Base-by-base conservation (phyloP, 1,140 invertebrate species). In the Prorops nasuta region DNA sequence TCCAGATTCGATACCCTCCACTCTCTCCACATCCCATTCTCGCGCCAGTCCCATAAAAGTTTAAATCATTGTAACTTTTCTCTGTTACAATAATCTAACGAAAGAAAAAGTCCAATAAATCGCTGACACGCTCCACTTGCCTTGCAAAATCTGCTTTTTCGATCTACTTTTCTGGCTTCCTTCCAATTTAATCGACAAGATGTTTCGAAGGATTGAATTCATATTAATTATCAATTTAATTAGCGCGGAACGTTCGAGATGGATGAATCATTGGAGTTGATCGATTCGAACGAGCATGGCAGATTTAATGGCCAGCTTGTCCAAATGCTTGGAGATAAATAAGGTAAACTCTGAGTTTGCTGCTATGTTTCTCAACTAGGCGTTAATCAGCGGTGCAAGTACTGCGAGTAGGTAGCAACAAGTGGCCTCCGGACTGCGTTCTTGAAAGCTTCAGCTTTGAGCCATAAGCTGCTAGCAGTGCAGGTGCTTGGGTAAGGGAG, bases 381-480 rank as follows among this genome's bases (percentile, higher is more conserved):
- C 49, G 51, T 39, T 56, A 52, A 52, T 56, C 50, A 40, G 44
- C 24, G 22, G 44, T 43, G 40, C 51, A 56, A n/a, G n/a, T n/a
- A n/a, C n/a, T n/a, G n/a, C n/a, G n/a, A 56, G 49, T 47, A 43
- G 39, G 24, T 47, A 56, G 50, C 54, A 52, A 56, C 54, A 56
- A 56, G 50, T 56, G 54, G 42, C 32, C 24, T n/a, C 24, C 39
- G 42, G 38, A 41, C 37, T 39, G 31, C 40, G 32, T 46, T 16
- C 44, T 32, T 45, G 15, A 56, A 46, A 56, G 44, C 49, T 52
- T 47, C n/a, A 14, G 16, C 14, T 10, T 12, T 8, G 10, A 37
- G 36, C 36, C 16, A 37, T 17, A 37, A 37, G 36, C 10, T 37
- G 17, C 14, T 17, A 17, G 4, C 36, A 17, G 10, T 8, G 16